phyloP scores from a whole-genome alignment of 2,797 vertebrate genomes.

The Sebastes trivittatus region DNA sequence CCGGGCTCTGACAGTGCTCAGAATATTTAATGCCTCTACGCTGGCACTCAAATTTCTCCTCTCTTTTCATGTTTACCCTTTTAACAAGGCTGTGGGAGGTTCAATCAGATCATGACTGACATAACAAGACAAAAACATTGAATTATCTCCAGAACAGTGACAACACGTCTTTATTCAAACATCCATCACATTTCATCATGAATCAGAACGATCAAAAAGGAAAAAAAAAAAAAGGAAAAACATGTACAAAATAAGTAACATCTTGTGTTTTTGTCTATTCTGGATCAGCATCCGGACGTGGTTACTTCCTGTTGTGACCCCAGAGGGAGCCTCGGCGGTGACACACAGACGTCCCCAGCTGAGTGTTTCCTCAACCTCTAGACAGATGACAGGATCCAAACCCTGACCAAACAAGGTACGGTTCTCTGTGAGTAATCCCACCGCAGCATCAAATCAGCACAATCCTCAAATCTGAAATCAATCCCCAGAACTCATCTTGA shows the following conservation, averaged over 20 bases:
- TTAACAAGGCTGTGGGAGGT: constrained; percentile 58
- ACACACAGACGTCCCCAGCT: constrained; percentile 1
- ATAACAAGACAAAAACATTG: constrained; percentile 52
- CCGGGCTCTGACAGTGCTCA: constrained; percentile 35
- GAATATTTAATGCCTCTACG: constrained; percentile 57
- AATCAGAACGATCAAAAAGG: constrained; percentile 47
- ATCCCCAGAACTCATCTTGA: constrained; percentile 45
- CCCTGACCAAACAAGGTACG: constrained; percentile 50
- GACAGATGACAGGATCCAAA: constrained; percentile 30
- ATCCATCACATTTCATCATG: constrained; percentile 54
- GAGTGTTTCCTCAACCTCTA: constrained; percentile 40
- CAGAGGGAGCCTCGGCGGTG: constrained; percentile 26
- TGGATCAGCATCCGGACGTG: constrained; percentile 48
- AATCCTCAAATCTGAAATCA: constrained; percentile 60
- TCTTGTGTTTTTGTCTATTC: constrained; percentile 17
- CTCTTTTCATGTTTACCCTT: constrained; percentile 71
- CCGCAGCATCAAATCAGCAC: constrained; percentile 43
- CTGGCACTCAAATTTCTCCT: constrained; percentile 54
- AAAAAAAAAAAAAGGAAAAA: constrained; percentile 13
- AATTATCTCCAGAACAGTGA: constrained; percentile 46
- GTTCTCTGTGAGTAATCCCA: constrained; percentile 17
- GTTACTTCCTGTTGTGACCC: constrained; percentile 54
- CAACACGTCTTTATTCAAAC: constrained; percentile 73
- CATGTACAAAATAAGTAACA: constrained; percentile 40
- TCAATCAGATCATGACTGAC: constrained; percentile 65